Percentiles rank a stretch among this genome's conserved stretches.
Evolutionary conservation across 2,113 vertebrate species (phyloP).

Genomic region (Seriola dumerili): DNA sequence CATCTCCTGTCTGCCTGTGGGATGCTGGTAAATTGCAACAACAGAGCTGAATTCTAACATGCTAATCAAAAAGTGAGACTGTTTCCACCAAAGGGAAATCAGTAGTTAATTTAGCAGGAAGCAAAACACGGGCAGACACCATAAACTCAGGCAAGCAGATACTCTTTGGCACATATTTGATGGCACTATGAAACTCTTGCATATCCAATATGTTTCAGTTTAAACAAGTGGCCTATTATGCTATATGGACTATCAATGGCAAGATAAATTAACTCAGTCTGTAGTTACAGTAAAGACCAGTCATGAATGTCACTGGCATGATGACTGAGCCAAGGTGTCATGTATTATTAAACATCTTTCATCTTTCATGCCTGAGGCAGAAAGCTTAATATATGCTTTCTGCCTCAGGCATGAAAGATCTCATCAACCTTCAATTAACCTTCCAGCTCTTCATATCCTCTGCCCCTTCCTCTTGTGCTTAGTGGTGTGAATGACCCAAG

Average conservation of each 20-base stretch:
- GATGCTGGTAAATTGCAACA: conserved; percentile 31
- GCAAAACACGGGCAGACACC: conserved; percentile 17
- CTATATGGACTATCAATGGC: not conserved
- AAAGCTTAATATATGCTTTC: conserved; percentile 37
- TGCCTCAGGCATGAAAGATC: conserved; percentile 47
- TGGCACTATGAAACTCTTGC: not conserved
- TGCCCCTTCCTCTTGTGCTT: conserved; percentile 19
- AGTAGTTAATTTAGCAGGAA: conserved; percentile 29
- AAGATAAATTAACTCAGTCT: not conserved
- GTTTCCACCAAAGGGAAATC: conserved; percentile 54
- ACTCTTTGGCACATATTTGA: not conserved
- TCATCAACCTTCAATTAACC: conserved; percentile 76
- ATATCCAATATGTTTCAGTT: not conserved
- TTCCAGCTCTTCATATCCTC: conserved; percentile 37
- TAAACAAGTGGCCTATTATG: not conserved
- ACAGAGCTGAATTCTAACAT: conserved; percentile 61
- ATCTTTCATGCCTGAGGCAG: too few relatives aligned
- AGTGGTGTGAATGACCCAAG: conserved; percentile 26
- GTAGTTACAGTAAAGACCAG: conserved; percentile 1
- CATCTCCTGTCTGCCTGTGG: conserved; percentile 30
- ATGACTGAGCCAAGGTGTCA: conserved; percentile 6
- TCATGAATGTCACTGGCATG: conserved; percentile 9
- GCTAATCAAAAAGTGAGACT: conserved; percentile 48
- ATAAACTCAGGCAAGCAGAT: not conserved
- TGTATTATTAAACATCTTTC: conserved; percentile 58